Evolutionary conservation across 2,113 vertebrate species (phyloP).

Genomic region (Phalacrocorax brasilianus): DNA sequence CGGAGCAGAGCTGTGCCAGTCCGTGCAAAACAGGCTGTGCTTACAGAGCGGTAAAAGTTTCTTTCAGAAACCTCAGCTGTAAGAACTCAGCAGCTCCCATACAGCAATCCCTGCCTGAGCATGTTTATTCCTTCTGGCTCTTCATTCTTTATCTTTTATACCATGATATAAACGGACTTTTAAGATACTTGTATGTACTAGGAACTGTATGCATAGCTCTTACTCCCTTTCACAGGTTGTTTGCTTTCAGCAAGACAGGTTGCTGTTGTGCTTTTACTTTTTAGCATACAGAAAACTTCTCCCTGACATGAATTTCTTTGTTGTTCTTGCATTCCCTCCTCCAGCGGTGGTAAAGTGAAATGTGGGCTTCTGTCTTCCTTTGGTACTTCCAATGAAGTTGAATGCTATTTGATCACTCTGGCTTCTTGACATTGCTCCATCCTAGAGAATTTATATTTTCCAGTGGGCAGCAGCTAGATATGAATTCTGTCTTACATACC

Average conservation of each 20-base stretch:
- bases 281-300: neutral
- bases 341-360: neutral
- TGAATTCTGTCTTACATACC: neutral
- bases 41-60: neutral
- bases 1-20: neutral
- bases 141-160: neutral
- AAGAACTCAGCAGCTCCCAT: neutral
- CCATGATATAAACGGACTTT: neutral
- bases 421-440: neutral
- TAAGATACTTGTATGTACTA: neutral
- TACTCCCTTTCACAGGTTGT: neutral
- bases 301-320: neutral
- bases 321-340: neutral
- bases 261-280: neutral
- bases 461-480: neutral
- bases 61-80: neutral
- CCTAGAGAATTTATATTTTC: neutral
- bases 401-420: neutral
- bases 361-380: neutral
- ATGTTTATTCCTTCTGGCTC: constrained; percentile 26
- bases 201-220: neutral
- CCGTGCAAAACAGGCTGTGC: rapidly evolving
- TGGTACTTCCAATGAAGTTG: neutral
- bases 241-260: neutral
- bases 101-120: neutral